A percentile compares a stretch with the other conserved stretches of the same genome.
These are phyloP conservation scores for Semaprochilodus insignis DNA, from an alignment of 2,797 vertebrate species.

Conservation along the genomic window DNA sequence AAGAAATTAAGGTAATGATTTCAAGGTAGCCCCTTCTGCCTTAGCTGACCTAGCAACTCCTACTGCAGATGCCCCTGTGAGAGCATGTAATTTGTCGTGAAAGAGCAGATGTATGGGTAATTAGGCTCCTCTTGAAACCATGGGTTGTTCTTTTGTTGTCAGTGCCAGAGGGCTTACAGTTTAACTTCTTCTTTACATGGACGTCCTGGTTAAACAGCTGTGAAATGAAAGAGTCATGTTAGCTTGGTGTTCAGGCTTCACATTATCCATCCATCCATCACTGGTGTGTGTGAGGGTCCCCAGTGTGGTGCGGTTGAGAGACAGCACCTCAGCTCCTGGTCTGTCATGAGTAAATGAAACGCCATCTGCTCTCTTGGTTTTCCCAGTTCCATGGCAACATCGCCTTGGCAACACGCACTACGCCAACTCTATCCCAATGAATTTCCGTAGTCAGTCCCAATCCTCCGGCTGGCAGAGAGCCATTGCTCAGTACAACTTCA, in stretches of 20 bases:
- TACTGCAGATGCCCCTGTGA: background rate
- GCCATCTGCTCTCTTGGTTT: slow-evolving; percentile 57
- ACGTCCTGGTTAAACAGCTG: slow-evolving; percentile 12
- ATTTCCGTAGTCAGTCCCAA: slow-evolving; percentile 13
- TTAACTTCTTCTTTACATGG: slow-evolving; percentile 5
- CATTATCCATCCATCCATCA: slow-evolving; percentile 9
- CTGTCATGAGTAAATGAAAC: slow-evolving; percentile 53
- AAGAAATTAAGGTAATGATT: slow-evolving; percentile 2
- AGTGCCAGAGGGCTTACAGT: background rate
- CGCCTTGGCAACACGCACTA: slow-evolving; percentile 43
- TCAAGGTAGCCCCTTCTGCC: background rate
- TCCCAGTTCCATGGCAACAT: slow-evolving; percentile 41
- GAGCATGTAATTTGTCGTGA: slow-evolving; percentile 18
- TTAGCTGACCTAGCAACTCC: background rate
- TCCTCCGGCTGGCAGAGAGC: slow-evolving; percentile 28
- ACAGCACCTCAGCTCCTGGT: slow-evolving; percentile 19
- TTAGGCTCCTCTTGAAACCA: slow-evolving; percentile 16
- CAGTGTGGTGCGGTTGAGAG: slow-evolving; percentile 25
- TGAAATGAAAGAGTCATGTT: slow-evolving; percentile 7
- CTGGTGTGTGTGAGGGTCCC: slow-evolving; percentile 12
- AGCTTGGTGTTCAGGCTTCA: slow-evolving; percentile 11
- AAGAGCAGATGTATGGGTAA: slow-evolving; percentile 30
- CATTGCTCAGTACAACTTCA: slow-evolving; percentile 25
- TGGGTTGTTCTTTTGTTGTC: background rate
- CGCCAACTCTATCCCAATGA: slow-evolving; percentile 31